phyloP scores from a whole-genome alignment of 2,113 vertebrate genomes.

The Hemiprocne comata region DNA sequence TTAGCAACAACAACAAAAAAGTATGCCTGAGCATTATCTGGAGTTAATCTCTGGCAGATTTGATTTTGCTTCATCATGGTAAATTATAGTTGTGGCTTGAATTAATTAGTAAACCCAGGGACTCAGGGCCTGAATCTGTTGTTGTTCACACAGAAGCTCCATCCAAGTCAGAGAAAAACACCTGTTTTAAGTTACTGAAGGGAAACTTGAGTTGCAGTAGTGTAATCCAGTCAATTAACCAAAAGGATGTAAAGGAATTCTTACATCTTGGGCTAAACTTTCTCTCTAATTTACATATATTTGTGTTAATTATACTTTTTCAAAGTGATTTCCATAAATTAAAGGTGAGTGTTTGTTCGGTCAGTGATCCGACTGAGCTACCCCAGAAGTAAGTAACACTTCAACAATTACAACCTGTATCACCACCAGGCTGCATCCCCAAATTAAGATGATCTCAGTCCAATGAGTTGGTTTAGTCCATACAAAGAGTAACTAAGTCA shows the following conservation, averaged over 20 bases:
- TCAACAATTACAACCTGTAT: neutral
- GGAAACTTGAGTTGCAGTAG: neutral
- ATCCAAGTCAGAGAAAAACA: neutral
- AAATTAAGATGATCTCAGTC: neutral
- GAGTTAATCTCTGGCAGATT: neutral
- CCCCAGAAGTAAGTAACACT: neutral
- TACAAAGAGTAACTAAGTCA: neutral
- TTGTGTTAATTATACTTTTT: slow-evolving; percentile 1
- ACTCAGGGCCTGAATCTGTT: fast-evolving
- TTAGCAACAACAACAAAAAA: neutral
- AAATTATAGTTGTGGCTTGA: neutral
- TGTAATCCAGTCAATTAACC: slow-evolving; percentile 1
- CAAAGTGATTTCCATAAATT: slow-evolving; percentile 4
- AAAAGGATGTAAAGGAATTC: neutral
- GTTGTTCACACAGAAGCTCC: neutral
- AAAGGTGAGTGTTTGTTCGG: neutral
- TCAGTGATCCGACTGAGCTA: neutral
- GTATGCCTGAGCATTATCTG: neutral
- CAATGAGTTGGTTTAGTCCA: neutral
- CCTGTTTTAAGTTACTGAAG: neutral
- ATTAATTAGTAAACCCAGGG: neutral
- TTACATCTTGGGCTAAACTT: neutral
- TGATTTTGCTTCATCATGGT: neutral
- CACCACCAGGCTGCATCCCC: neutral
- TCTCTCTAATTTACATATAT: neutral